Evolutionary conservation across 2,113 vertebrate genomes (phyloP).

Genomic region (Butorides virescens): DNA sequence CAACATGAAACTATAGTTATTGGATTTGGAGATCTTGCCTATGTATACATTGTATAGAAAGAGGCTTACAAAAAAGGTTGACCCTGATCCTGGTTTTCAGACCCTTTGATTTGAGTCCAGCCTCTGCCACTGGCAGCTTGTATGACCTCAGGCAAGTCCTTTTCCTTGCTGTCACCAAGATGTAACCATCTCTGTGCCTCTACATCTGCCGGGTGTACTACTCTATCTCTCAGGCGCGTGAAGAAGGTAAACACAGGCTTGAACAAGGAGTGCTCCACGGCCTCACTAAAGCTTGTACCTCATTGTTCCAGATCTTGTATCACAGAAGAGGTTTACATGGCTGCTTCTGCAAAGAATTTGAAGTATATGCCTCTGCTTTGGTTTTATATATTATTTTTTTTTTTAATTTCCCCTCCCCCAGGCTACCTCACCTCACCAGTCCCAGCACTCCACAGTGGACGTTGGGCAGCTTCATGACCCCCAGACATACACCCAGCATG

Average conservation of each 20-base stretch:
- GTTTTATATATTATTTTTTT: background rate
- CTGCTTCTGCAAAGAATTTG: background rate
- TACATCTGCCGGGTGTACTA: background rate
- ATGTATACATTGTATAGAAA: background rate
- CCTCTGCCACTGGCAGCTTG: background rate
- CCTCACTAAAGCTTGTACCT: background rate
- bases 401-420: conserved; percentile 6
- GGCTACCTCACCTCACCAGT: conserved; percentile 90
- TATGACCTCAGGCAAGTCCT: background rate
- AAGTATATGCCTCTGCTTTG: background rate
- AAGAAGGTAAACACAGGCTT: background rate
- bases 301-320: background rate
- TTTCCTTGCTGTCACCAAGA: background rate
- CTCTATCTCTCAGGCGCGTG: background rate
- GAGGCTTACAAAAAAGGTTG: background rate
- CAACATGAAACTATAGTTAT: background rate
- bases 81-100: background rate
- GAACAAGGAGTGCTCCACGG: background rate
- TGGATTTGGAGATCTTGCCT: background rate
- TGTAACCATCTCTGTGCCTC: background rate
- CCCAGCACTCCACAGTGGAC: conserved; percentile 93
- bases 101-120: background rate
- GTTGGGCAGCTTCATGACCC: conserved; percentile 94
- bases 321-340: background rate
- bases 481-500: conserved; percentile 92